Conservation (phyloP, 2,797 vertebrate species). For the Oreochromis mossambicus region DNA sequence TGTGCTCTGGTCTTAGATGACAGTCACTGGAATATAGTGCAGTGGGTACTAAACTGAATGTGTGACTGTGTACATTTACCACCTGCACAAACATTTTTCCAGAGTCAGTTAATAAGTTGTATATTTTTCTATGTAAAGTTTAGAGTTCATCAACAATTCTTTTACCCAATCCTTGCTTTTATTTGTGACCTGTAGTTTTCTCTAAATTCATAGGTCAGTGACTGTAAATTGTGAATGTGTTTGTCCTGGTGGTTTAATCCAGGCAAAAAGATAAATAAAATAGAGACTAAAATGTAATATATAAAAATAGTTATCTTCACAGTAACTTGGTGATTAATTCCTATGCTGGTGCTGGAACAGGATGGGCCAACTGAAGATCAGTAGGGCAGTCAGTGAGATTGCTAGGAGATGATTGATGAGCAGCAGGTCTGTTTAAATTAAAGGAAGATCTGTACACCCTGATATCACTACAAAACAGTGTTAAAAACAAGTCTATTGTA, state of each 20-base stretch:
- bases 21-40: background rate
- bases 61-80: background rate
- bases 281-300: background rate
- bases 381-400: conserved; percentile 1
- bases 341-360: background rate
- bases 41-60: background rate
- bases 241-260: background rate
- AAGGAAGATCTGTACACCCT: background rate
- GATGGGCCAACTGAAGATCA: conserved; percentile 30
- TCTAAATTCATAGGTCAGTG: background rate
- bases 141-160: background rate
- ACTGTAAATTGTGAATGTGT: background rate
- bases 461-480: background rate
- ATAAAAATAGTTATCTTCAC: background rate
- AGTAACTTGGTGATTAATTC: background rate
- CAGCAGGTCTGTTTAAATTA: conserved; percentile 1
- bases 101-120: background rate
- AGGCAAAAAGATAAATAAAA: background rate
- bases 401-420: conserved; percentile 35
- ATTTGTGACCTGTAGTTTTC: background rate
- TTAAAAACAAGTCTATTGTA: background rate
- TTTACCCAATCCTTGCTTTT: background rate
- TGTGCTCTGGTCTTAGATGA: background rate
- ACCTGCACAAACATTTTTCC: background rate
- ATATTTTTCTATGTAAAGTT: background rate